A percentile compares a stretch with the other conserved stretches of the same genome.
phyloP scores from a whole-genome alignment of 1,140 invertebrate genomes.

The Drosophila watanabei region DNA sequence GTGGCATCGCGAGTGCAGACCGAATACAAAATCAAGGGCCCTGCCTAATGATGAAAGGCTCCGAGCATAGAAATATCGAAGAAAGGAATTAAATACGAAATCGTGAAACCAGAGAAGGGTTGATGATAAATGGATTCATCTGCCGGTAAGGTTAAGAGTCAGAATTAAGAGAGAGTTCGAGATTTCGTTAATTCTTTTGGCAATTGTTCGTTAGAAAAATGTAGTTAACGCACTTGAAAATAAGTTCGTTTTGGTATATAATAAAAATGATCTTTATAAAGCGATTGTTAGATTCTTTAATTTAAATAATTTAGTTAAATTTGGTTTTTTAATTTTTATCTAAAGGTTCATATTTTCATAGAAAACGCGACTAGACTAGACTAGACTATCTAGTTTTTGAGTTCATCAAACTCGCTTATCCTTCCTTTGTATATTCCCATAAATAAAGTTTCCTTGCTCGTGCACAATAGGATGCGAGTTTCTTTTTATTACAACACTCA shows the following conservation, averaged over 20 bases:
- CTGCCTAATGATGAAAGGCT: conserved; percentile 1
- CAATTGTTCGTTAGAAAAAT: background rate
- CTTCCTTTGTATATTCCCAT: background rate
- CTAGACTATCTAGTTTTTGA: background rate
- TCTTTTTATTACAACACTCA: background rate
- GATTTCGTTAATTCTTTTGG: background rate
- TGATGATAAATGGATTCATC: background rate
- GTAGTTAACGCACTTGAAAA: background rate
- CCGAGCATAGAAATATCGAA: conserved; percentile 2
- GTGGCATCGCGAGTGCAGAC: background rate
- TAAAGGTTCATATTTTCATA: background rate
- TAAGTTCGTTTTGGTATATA: background rate
- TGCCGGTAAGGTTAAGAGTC: background rate
- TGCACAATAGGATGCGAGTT: background rate
- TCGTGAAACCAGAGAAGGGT: too few relatives aligned
- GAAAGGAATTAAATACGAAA: background rate
- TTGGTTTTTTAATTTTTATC: background rate
- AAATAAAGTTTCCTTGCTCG: background rate
- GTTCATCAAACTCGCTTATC: background rate
- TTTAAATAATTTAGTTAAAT: background rate
- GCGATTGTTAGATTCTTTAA: background rate
- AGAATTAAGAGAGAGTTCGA: too few relatives aligned
- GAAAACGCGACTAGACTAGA: background rate
- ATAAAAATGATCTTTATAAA: background rate
- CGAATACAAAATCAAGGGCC: conserved; percentile 10